phyloP scores from a whole-genome alignment of 2,113 vertebrate species.

The Manacus vitellinus region DNA sequence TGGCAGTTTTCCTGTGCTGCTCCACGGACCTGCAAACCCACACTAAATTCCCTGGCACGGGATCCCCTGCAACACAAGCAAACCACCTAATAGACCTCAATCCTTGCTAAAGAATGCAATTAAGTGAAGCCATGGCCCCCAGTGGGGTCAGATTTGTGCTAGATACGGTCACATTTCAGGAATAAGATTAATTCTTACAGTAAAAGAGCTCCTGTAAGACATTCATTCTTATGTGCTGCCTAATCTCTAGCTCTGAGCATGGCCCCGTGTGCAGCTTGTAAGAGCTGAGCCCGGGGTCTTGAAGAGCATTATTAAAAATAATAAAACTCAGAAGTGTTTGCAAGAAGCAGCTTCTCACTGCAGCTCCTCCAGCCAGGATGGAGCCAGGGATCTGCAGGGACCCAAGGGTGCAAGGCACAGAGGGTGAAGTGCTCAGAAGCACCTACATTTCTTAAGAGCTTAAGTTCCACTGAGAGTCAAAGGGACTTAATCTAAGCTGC shows the following conservation, averaged over 20 bases:
- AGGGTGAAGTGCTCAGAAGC: not conserved
- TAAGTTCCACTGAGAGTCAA: conserved; percentile 39
- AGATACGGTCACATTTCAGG: conserved; percentile 43
- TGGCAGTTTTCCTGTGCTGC: not conserved
- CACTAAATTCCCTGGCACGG: not conserved
- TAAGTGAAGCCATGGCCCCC: conserved; percentile 2
- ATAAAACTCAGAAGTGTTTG: not conserved
- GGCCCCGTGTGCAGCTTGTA: not conserved
- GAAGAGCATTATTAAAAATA: not conserved
- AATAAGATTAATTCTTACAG: conserved; percentile 59
- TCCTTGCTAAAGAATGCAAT: conserved; percentile 45
- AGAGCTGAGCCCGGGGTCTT: not conserved
- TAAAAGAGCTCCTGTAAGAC: conserved; percentile 34
- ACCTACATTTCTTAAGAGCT: conserved; percentile 51
- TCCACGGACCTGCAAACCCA: not conserved
- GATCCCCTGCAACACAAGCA: not conserved
- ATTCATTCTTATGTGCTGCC: not conserved
- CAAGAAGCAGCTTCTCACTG: not conserved
- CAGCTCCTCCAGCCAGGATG: not conserved
- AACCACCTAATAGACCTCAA: conserved; percentile 34
- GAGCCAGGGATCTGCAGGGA: not conserved
- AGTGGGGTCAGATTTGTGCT: conserved; percentile 13
- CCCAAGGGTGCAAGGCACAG: not conserved
- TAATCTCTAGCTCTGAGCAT: not conserved
- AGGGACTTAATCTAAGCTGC: conserved; percentile 42